These are phyloP conservation scores for Drosophila persimilis DNA, from an alignment of 1,140 invertebrate species.

Conservation along the genomic window DNA sequence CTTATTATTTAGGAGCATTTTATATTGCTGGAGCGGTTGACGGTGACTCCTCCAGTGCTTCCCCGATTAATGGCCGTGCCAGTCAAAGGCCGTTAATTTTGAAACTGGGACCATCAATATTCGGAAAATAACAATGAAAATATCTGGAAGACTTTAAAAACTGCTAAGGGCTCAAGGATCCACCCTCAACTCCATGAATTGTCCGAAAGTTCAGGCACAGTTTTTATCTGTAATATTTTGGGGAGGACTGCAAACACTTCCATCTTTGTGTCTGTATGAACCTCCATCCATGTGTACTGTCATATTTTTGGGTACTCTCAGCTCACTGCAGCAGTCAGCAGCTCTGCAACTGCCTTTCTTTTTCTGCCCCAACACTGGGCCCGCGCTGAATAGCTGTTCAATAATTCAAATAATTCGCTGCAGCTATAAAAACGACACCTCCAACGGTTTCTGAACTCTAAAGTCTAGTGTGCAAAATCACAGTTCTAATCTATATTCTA, in stretches of 20 bases:
- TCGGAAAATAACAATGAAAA: too few species aligned
- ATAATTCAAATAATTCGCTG: conserved; percentile 3
- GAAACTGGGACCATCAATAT: too few species aligned
- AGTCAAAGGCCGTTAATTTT: conserved; percentile 68
- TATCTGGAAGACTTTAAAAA: conserved; percentile 15
- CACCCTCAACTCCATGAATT: too few species aligned
- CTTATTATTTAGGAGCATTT: too few species aligned
- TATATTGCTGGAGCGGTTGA: too few species aligned
- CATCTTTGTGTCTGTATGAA: background rate
- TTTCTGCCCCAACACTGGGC: background rate
- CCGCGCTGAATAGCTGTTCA: background rate
- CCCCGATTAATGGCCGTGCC: background rate
- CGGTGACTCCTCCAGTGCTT: too few species aligned
- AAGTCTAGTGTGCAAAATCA: conserved; percentile 12
- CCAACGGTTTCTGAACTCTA: conserved; percentile 18
- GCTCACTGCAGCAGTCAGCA: too few species aligned
- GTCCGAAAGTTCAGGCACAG: background rate
- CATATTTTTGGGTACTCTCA: too few species aligned
- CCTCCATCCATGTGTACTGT: too few species aligned
- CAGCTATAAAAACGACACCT: conserved; percentile 8
- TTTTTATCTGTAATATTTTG: background rate
- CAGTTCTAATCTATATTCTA: conserved; percentile 34
- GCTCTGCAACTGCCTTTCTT: too few species aligned
- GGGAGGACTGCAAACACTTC: background rate
- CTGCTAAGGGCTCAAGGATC: too few species aligned